Evolutionary conservation across 2,888 invertebrate genomes (phyloP).

Genomic region (Zaprionus obscuricornis): DNA sequence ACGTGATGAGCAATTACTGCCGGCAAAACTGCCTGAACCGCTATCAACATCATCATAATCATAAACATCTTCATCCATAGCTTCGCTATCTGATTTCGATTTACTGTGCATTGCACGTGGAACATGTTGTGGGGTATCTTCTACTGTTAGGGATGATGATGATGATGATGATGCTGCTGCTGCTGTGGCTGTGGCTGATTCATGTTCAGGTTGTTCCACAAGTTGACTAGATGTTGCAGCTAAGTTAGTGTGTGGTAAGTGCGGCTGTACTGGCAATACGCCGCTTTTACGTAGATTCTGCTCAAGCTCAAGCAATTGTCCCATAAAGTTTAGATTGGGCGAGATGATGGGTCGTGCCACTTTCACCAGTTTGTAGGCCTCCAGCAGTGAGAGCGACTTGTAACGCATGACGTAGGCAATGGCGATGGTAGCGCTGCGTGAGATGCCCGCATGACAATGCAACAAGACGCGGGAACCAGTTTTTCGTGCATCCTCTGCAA

Average conservation of each 20-base stretch:
- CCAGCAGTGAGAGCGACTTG: conserved; percentile 91
- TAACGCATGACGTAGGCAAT: conserved; percentile 97
- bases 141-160: conserved; percentile 2
- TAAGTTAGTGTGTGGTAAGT: conserved; percentile 19
- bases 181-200: conserved; percentile 28
- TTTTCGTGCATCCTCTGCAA: conserved; percentile 84
- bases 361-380: conserved; percentile 94
- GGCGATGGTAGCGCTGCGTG: conserved; percentile 96
- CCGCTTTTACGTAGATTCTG: conserved; percentile 86
- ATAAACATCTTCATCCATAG: conserved; percentile 72
- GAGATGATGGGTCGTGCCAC: conserved; percentile 94
- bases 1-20: conserved; percentile 78
- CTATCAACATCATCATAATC: conserved; percentile 72
- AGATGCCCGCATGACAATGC: conserved; percentile 98
- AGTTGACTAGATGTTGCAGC: conserved; percentile 60
- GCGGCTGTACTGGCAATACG: conserved; percentile 31
- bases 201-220: conserved; percentile 60
- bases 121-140: conserved; percentile 1
- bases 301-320: conserved; percentile 93
- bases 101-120: conserved; percentile 34
- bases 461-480: conserved; percentile 88
- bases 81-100: conserved; percentile 73
- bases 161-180: not conserved
- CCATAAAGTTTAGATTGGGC: conserved; percentile 97
- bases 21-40: conserved; percentile 65